phyloP scores from a whole-genome alignment of 2,797 vertebrate species.

The Micrastur ruficollis region DNA sequence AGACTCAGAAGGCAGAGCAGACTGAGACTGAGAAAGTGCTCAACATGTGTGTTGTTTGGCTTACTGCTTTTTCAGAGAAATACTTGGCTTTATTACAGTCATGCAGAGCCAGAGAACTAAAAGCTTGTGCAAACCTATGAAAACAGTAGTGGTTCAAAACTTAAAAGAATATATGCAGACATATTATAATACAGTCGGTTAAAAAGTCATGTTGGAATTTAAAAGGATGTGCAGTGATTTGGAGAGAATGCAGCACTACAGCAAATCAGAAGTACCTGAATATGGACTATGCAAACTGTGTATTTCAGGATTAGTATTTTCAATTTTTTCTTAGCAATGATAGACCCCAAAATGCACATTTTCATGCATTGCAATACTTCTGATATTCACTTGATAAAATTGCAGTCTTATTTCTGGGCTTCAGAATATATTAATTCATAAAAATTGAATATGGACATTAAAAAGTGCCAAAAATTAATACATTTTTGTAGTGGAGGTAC shows the following conservation, averaged over 20 bases:
- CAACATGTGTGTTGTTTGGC: background rate
- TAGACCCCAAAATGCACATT: background rate
- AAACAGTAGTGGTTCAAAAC: background rate
- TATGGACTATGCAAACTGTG: background rate
- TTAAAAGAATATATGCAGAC: background rate
- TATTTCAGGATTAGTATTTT: background rate
- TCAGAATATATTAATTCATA: background rate
- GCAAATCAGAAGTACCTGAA: background rate
- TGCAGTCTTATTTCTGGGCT: background rate
- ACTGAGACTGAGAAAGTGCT: background rate
- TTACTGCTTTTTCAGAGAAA: background rate
- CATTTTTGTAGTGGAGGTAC: background rate
- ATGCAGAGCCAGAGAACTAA: background rate
- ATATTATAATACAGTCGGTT: background rate
- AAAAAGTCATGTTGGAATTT: background rate
- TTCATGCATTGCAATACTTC: background rate
- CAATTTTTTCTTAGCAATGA: rapidly evolving
- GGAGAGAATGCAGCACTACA: background rate
- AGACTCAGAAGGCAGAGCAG: background rate
- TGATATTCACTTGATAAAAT: background rate
- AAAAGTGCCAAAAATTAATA: background rate
- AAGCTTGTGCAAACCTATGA: background rate
- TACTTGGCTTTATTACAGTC: background rate
- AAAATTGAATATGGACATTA: background rate
- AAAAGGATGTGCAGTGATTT: background rate